These are phyloP conservation scores for Lycophotia porphyrea DNA, from an alignment of 2,888 invertebrate species.

Conservation along the genomic window DNA sequence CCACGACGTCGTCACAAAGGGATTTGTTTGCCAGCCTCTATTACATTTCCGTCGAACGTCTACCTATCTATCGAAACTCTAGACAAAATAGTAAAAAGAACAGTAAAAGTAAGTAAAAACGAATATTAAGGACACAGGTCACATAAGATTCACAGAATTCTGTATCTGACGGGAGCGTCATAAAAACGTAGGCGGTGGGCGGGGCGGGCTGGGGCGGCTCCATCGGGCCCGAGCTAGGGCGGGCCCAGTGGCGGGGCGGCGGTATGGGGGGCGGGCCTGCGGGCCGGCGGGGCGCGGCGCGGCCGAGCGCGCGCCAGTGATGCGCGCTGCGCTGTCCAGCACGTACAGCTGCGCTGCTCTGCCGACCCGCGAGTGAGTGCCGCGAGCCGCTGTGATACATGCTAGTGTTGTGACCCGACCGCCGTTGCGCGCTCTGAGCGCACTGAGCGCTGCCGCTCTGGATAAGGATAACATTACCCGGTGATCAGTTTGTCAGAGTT, in stretches of 20 bases:
- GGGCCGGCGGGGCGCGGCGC: constrained; percentile 34
- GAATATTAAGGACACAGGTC: constrained; percentile 44
- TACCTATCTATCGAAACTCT: neutral
- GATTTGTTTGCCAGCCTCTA: neutral
- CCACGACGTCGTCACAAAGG: neutral
- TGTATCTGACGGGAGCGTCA: constrained; percentile 28
- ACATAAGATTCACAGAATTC: constrained; percentile 49
- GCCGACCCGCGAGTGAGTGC: constrained; percentile 61
- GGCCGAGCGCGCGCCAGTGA: constrained; percentile 67
- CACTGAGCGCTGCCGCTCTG: constrained; percentile 14
- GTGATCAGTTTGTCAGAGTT: constrained; percentile 29
- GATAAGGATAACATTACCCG: constrained; percentile 28
- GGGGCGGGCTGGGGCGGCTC: constrained; percentile 36
- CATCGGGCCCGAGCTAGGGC: constrained; percentile 23
- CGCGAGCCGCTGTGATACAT: constrained; percentile 34
- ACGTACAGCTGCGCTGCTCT: constrained; percentile 48
- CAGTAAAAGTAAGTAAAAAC: too few relatives aligned
- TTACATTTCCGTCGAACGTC: neutral
- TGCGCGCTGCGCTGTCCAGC: constrained; percentile 76
- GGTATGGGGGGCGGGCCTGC: constrained; percentile 17
- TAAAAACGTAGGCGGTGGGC: constrained; percentile 44
- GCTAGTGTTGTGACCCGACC: constrained; percentile 39
- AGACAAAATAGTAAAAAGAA: too few relatives aligned
- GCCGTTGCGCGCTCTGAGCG: neutral
- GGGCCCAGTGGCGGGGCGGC: constrained; percentile 23